Conservation (phyloP, 2,113 vertebrate species). For the Macquaria australasica region DNA sequence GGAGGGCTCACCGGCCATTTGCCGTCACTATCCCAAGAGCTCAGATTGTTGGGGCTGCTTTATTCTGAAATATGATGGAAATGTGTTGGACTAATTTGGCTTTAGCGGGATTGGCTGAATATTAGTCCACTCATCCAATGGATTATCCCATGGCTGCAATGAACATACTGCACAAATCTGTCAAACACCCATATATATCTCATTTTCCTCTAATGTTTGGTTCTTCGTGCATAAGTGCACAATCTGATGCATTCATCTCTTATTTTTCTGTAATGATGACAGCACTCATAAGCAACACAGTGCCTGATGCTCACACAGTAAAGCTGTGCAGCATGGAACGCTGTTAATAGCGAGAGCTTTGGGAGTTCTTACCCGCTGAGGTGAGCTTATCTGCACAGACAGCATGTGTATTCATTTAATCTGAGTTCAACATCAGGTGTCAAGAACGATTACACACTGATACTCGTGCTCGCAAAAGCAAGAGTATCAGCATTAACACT, state of each 20-base stretch:
- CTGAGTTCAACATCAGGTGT: conserved; percentile 73
- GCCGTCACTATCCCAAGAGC: conserved; percentile 69
- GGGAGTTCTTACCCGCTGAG: conserved; percentile 63
- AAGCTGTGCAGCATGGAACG: conserved; percentile 47
- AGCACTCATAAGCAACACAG: conserved; percentile 19
- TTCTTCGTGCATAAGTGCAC: conserved; percentile 4
- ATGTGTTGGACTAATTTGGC: conserved; percentile 83
- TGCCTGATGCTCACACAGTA: conserved; percentile 46
- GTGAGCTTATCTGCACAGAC: conserved; percentile 69
- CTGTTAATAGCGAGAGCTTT: conserved; percentile 62
- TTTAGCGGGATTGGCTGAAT: conserved; percentile 81
- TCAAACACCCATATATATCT: conserved; percentile 48
- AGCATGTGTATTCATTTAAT: conserved; percentile 69
- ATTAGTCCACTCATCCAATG: conserved; percentile 80
- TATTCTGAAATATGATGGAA: conserved; percentile 78
- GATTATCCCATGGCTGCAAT: conserved; percentile 72
- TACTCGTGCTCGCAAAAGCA: conserved; percentile 2
- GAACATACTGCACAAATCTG: conserved; percentile 66
- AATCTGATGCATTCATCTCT: conserved; percentile 15
- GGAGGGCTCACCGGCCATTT: conserved; percentile 78
- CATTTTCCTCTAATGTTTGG: conserved; percentile 26
- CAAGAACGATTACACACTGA: conserved; percentile 50
- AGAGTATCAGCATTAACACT: too few relatives aligned
- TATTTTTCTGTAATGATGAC: conserved; percentile 26
- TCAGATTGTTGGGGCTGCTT: conserved; percentile 73